Conservation (phyloP, 2,888 invertebrate species). For the Aproaerema taeniolella region DNA sequence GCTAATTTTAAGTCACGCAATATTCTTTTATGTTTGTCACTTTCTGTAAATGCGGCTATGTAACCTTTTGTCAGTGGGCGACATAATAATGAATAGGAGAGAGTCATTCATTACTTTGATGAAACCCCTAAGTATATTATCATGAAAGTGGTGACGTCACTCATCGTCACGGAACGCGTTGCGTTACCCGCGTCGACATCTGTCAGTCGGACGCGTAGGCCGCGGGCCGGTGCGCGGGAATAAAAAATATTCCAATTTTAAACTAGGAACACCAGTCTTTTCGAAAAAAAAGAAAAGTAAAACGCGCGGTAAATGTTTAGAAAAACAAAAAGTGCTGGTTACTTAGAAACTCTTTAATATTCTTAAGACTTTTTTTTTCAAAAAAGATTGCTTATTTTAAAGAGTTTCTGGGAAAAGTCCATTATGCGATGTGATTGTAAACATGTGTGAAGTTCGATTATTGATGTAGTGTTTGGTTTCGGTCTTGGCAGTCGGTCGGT, state of each 20-base stretch:
- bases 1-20: too few species aligned
- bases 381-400: background rate
- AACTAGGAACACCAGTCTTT: too few species aligned
- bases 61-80: background rate
- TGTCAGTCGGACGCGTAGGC: constrained; percentile 40
- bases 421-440: constrained; percentile 1
- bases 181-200: constrained; percentile 23
- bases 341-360: too few species aligned
- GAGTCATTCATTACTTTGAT: too few species aligned
- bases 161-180: constrained; percentile 44
- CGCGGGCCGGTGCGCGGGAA: constrained; percentile 20
- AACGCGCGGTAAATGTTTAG: background rate
- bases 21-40: too few species aligned
- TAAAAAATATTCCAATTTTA: background rate
- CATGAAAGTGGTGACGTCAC: constrained; percentile 43
- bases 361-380: too few species aligned
- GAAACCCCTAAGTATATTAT: too few species aligned
- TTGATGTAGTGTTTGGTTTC: constrained; percentile 32
- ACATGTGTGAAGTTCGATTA: constrained; percentile 16
- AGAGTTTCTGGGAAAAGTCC: constrained; percentile 1
- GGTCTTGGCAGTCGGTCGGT: constrained; percentile 42
- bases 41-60: too few species aligned
- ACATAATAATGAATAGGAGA: too few species aligned
- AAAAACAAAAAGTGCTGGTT: too few species aligned
- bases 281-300: too few species aligned